These are phyloP conservation scores for Synanthedon formicaeformis DNA, from an alignment of 2,888 invertebrate genomes.

Conservation along the genomic window DNA sequence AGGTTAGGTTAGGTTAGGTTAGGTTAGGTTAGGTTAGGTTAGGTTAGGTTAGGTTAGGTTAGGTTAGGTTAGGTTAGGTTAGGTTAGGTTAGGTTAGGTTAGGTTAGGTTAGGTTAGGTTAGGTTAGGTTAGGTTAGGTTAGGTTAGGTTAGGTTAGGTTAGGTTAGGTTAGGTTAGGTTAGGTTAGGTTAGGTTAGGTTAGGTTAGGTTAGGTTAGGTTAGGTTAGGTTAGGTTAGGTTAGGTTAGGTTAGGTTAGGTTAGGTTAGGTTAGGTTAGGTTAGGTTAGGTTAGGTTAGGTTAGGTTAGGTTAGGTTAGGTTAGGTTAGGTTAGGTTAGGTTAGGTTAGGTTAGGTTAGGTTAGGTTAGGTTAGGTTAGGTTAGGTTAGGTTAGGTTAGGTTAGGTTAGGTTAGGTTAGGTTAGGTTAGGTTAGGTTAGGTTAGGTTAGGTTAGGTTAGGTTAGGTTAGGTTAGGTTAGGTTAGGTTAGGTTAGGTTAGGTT, in stretches of 20 bases:
- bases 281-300: constrained; percentile 5
- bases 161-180: too few relatives aligned
- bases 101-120: too few relatives aligned
- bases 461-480: constrained; percentile 15
- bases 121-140: too few relatives aligned
- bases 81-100: too few relatives aligned
- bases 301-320: constrained; percentile 13
- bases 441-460: constrained; percentile 11
- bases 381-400: constrained; percentile 14
- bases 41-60: constrained; percentile 1
- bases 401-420: constrained; percentile 3
- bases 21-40: not conserved
- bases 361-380: constrained; percentile 7
- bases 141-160: too few relatives aligned
- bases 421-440: constrained; percentile 9
- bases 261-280: constrained; percentile 9
- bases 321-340: constrained; percentile 3
- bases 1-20: constrained; percentile 3
- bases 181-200: constrained; percentile 1
- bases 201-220: constrained; percentile 4
- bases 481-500: constrained; percentile 10
- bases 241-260: constrained; percentile 6
- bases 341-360: too few relatives aligned
- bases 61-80: too few relatives aligned
- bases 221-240: constrained; percentile 9